A percentile compares a stretch with the other conserved stretches of the same genome.
Evolutionary conservation across 2,113 vertebrate species (phyloP).

Genomic region (Lepidothrix coronata): DNA sequence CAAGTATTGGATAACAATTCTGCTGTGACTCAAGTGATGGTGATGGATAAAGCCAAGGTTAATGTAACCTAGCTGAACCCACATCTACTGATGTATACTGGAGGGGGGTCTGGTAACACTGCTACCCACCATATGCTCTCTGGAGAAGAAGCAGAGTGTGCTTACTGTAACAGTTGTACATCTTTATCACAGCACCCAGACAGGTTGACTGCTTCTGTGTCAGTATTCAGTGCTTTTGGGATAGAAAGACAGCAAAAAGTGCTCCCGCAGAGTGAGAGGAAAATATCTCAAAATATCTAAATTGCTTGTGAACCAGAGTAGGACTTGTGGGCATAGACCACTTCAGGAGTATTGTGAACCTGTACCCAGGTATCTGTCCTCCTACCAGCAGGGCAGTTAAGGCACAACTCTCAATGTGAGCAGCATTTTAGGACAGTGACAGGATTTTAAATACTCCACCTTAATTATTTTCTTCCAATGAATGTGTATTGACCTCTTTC

Average conservation of each 20-base stretch:
- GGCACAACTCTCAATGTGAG: background rate
- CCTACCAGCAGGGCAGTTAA: background rate
- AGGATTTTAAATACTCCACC: background rate
- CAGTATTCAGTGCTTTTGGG: background rate
- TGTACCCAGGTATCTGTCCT: background rate
- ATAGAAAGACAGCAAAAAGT: background rate
- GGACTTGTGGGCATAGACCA: accelerated
- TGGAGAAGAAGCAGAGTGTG: background rate
- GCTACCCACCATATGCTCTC: background rate
- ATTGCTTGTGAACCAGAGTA: background rate
- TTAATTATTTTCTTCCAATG: background rate
- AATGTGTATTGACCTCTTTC: background rate
- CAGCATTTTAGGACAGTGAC: background rate
- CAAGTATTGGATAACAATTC: background rate
- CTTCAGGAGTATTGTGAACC: background rate
- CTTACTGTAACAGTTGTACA: accelerated
- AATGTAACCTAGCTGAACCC: background rate
- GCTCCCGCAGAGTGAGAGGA: background rate
- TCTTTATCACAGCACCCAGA: background rate
- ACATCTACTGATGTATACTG: background rate
- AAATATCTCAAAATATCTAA: background rate
- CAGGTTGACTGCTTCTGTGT: background rate
- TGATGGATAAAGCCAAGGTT: background rate
- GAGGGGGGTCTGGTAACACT: background rate
- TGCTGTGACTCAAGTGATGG: background rate